Evolutionary conservation across 1,140 invertebrate species (phyloP).

Genomic region (Leptinotarsa defecta): DNA sequence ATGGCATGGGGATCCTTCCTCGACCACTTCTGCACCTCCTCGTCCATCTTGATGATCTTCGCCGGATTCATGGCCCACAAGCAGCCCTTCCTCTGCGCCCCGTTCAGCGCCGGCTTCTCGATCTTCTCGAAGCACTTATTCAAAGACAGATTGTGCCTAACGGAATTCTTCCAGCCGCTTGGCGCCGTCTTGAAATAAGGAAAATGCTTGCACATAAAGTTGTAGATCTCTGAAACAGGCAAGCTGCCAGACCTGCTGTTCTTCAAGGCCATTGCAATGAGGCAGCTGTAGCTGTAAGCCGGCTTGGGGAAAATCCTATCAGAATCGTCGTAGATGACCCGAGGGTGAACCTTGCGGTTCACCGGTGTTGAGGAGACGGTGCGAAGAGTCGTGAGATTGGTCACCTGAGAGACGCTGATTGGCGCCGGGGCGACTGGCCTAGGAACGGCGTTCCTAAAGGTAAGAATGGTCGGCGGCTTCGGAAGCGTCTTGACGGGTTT

Average conservation of each 20-base stretch:
- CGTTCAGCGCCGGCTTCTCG: conserved; percentile 84
- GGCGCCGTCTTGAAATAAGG: conserved; percentile 97
- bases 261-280: conserved; percentile 96
- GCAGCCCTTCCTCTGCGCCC: conserved; percentile 84
- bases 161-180: conserved; percentile 92
- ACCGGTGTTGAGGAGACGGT: conserved; percentile 53
- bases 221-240: conserved; percentile 97
- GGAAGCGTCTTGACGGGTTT: conserved; percentile 46
- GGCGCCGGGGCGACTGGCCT: conserved; percentile 41
- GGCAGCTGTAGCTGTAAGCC: conserved; percentile 95
- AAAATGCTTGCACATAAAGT: conserved; percentile 98
- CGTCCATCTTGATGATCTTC: conserved; percentile 95
- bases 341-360: conserved; percentile 59
- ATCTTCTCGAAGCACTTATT: conserved; percentile 99
- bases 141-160: conserved; percentile 91
- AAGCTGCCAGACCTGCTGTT: conserved; percentile 92
- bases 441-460: conserved; percentile 46
- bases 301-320: conserved; percentile 89
- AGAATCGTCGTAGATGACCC: conserved; percentile 58
- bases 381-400: conserved; percentile 44
- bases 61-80: conserved; percentile 96
- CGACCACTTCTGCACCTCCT: conserved; percentile 95
- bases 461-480: conserved; percentile 43
- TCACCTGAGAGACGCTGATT: conserved; percentile 48
- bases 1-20: conserved; percentile 88